Evolutionary conservation across 2,113 vertebrate genomes (phyloP).

Genomic region (Leiothrix lutea): DNA sequence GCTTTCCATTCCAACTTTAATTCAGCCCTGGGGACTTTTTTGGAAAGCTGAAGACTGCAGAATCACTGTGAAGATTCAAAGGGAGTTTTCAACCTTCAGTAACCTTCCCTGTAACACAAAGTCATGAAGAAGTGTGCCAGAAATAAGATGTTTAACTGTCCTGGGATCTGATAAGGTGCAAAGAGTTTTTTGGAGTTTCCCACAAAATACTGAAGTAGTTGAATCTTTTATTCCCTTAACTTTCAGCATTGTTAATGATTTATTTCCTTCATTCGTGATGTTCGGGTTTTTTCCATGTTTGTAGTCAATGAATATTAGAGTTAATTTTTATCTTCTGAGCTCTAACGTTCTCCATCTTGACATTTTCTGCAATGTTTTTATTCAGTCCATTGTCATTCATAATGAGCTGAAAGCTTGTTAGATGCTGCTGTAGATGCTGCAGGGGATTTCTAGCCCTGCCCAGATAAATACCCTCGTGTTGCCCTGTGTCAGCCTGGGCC

Average conservation of each 20-base stretch:
- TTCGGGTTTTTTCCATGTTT: neutral
- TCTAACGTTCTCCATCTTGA: neutral
- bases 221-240: conserved; percentile 26
- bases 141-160: neutral
- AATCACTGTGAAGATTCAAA: neutral
- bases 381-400: neutral
- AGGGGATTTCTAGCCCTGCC: neutral
- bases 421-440: neutral
- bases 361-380: neutral
- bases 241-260: neutral
- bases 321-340: neutral
- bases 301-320: neutral
- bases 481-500: neutral
- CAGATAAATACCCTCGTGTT: neutral
- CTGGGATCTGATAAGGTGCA: neutral
- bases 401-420: neutral
- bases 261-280: neutral
- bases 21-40: neutral
- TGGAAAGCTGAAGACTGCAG: neutral
- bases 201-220: neutral
- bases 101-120: neutral
- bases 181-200: neutral
- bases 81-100: neutral
- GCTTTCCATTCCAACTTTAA: neutral
- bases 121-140: neutral